Evolutionary conservation across 2,113 vertebrate genomes (phyloP), one percentile per base, ranked within the genome.

Genomic region (Cinclus mexicanus): DNA sequence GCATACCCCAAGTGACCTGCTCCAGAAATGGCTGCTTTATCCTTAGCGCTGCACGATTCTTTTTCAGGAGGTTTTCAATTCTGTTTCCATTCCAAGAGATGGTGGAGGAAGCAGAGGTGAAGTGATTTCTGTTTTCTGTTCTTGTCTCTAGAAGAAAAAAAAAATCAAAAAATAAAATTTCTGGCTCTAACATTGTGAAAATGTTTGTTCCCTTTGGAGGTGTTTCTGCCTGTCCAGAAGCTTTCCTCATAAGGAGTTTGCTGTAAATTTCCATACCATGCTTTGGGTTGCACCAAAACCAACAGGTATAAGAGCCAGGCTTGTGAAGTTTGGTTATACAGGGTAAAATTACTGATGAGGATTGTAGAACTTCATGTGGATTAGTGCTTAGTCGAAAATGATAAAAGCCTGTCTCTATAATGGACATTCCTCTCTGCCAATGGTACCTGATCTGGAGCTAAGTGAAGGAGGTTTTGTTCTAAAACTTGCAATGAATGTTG

Each of bases 401-500:
- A 4, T 44, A 35, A 74, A 74, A 46, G 64, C 7, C 53, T 86
- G 33, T 37, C 75, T 65, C 52, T 47, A 47, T 75, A 47, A 15
- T 22, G 44, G 86, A 42, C 65, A 41, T 90, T 74, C 39, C 77
- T 76, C 80, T 75, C 59, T 83, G 67, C 63, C 16, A 6, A 1
- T 33, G 53, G 72, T 67, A 61, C 77, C 89, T 86, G 65, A 74
- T 59, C 53, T 50, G 20, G 29, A 84, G 72, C 56, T 56, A 50
- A 39, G 55, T 60, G 53, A 88, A 82, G 53, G 69, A 75, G 60
- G 3, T 79, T 87, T 89, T 75, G 39, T 70, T 90, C 47, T 61
- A 75, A 95, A 89, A 47, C 41, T 79, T 87, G 85, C 76, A 77
- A 85, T 77, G 94, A 93, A 94, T 84, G 87, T 65, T 89, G 65